Evolutionary conservation across 2,888 invertebrate species (phyloP), one percentile per base, ranked within the genome.

Genomic region (Scaptomyza tumidula): DNA sequence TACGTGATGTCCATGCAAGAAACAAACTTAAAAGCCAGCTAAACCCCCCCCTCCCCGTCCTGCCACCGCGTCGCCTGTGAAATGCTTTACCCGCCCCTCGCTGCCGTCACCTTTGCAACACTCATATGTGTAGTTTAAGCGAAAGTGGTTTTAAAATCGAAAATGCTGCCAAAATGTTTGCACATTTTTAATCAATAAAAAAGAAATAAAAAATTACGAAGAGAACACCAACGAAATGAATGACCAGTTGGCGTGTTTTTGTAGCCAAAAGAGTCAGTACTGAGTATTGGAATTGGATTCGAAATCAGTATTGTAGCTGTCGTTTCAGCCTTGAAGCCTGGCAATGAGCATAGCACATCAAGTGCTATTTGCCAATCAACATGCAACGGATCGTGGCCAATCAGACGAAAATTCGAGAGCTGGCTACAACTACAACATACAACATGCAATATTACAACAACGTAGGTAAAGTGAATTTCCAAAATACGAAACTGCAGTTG

Each of bases 151-250:
- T 88, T 81, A 86, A 88, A 85, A 88, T 60, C 71, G 85, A 86
- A 84, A 85, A 88, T 79, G 85, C 85, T 75, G 80, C 84, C 70
- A 86, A 85, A 86, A 75, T 88, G 85, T 86, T 85, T 88, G 87
- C 87, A 88, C 89, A 85, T 85, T 85, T 85, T 85, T 88, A 85
- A 85, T 85, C 85, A 85, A 85, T 85, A 85, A 80, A 79, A 78
- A 63, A 9, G 3, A 10, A 10, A 6, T 1, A 37, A 6, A 13
- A 33, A 33, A 33, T 9, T 7, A 6, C 9, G 7, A 29, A 29
- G 29, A 33, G 33, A 33, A 11, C 19, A 37, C 37, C 24, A 10
- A 52, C 69, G 44, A 75, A 77, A 75, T 56, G 71, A 80, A 79
- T 80, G 84, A 55, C 60, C 74, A 61, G 65, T 67, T 83, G 86